Evolutionary conservation across 2,113 vertebrate genomes (phyloP).

Genomic region (Bathybates hornii): DNA sequence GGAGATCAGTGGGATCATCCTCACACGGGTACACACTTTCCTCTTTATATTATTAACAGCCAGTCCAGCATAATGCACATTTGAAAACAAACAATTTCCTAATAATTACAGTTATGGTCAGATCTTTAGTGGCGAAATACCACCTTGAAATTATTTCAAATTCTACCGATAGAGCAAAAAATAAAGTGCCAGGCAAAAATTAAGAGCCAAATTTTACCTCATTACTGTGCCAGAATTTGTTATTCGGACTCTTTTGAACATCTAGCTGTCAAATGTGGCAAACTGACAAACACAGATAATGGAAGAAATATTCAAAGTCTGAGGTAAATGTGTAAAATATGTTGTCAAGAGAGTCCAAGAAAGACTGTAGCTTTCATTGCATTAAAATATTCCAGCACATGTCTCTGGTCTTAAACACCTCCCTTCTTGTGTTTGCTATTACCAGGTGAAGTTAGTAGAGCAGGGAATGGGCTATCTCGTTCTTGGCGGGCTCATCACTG

Average conservation of each 20-base stretch:
- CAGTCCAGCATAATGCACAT: not conserved
- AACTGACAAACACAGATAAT: not conserved
- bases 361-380: not conserved
- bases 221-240: not conserved
- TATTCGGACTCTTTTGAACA: not conserved
- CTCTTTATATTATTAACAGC: not conserved
- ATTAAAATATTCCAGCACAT: not conserved
- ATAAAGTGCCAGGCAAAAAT: not conserved
- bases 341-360: not conserved
- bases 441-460: constrained; percentile 88
- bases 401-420: not conserved
- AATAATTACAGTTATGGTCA: not conserved
- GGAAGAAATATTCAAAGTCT: not conserved
- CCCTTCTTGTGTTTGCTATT: not conserved
- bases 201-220: not conserved
- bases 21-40: constrained; percentile 81
- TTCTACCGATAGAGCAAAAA: rapidly evolving
- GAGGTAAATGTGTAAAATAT: not conserved
- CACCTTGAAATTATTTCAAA: not conserved
- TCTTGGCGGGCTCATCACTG: constrained; percentile 82
- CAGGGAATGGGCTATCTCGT: constrained; percentile 90
- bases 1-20: constrained; percentile 97
- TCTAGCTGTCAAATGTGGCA: not conserved
- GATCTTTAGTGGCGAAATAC: not conserved
- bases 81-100: not conserved